These are phyloP conservation scores for Andrena praecox DNA, from an alignment of 2,888 invertebrate species.

Conservation along the genomic window DNA sequence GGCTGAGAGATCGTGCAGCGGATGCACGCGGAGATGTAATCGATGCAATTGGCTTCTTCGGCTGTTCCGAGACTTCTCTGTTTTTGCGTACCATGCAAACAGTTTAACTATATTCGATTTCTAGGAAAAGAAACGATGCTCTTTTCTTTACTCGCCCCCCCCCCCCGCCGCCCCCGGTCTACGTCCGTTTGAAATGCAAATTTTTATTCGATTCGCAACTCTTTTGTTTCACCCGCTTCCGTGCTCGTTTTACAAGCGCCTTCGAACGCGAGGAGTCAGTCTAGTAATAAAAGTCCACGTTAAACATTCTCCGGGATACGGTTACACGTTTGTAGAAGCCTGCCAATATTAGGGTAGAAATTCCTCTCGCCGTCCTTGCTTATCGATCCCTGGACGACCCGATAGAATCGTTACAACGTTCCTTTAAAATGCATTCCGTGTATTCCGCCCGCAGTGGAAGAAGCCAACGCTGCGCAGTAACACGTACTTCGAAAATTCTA, in stretches of 20 bases:
- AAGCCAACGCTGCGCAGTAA: background rate
- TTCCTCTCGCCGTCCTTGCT: conserved; percentile 34
- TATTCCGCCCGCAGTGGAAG: background rate
- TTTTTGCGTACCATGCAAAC: background rate
- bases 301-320: background rate
- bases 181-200: conserved; percentile 21
- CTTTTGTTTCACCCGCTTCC: background rate
- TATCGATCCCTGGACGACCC: conserved; percentile 39
- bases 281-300: background rate
- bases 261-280: background rate
- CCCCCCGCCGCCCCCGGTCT: background rate
- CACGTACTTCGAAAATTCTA: background rate
- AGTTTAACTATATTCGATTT: background rate
- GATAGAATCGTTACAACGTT: conserved; percentile 45
- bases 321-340: background rate
- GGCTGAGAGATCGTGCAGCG: background rate
- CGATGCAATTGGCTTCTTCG: background rate
- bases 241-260: background rate
- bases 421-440: conserved; percentile 23
- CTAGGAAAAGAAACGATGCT: background rate
- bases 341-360: conserved; percentile 14
- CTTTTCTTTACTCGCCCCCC: background rate
- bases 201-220: conserved; percentile 16
- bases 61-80: too few relatives aligned
- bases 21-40: background rate